Base-by-base conservation (phyloP, 2,113 vertebrate genomes). In the Anas platyrhynchos region DNA sequence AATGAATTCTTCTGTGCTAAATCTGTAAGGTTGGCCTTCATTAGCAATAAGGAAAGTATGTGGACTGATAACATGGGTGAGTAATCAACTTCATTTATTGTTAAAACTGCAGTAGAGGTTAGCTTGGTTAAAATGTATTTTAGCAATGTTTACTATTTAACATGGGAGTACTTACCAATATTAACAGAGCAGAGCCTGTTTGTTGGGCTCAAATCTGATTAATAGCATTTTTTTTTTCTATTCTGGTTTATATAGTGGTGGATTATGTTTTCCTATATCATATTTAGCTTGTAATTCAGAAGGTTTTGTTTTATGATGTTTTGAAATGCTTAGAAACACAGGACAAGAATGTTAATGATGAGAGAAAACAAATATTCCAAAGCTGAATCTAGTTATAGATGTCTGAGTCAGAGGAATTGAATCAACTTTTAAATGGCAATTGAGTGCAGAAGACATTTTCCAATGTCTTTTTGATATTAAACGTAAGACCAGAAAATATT, bases 231-330 rank as follows among this genome's bases (percentile, higher is more conserved):
- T 79, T 91, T 91, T 91, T 88, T 91, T 56, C 58, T 73, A 16
- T 22, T 46, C 14, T 59, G 18, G 6, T 29, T 83, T 58, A 43
- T 14, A 8, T n/a, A 52, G 10, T 32, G 11, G 36, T 66, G 27
- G 54, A 25, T 74, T 44, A 27, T 62, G 22, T 69, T 88, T 54
- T 86, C n/a, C 41, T 18, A 27, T 31, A n/a, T 84, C 18, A 2
- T 25, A 9, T 52, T 55, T 86, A 0, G 0, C 27, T 73, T 0
- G 0, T 50, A 44, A 75, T 86, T 66, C 1, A 0, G 8, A 41
- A 46, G 14, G 21, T 20, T 83, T 86, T 91, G 7, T 43, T 68
- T 25, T 83, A 52, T 58, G 50, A 56, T 84, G 44, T 41, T 92
- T 81, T 56, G 38, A 93, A 90, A 88, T 67, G 5, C 83, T 91